Evolutionary conservation across 2,888 invertebrate genomes (phyloP).

Genomic region (Drosophila quasianomalipes): DNA sequence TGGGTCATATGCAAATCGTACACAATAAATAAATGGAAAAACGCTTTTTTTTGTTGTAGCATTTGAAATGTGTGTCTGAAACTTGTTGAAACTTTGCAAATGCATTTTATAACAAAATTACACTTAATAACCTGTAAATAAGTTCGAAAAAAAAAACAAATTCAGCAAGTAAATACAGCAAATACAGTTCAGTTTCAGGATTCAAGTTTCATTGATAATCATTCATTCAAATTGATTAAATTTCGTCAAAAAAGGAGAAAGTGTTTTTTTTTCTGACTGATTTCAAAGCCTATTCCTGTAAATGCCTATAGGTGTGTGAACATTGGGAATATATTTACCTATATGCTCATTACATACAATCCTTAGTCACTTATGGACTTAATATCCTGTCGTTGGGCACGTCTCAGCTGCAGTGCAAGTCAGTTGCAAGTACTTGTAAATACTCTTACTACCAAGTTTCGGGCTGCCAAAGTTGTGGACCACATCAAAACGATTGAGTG

Average conservation of each 20-base stretch:
- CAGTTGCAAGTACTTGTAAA: constrained; percentile 61
- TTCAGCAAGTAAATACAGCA: not conserved
- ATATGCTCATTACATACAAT: constrained; percentile 39
- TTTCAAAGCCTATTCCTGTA: too few species aligned
- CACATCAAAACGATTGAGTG: constrained; percentile 69
- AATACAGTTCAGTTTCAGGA: not conserved
- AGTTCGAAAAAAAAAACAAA: not conserved
- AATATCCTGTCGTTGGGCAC: constrained; percentile 68
- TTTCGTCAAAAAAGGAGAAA: not conserved
- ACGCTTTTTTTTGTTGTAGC: not conserved
- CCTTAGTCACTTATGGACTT: constrained; percentile 64
- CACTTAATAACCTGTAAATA: not conserved
- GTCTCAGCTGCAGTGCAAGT: constrained; percentile 58
- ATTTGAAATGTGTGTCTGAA: not conserved
- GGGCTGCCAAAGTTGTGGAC: constrained; percentile 39
- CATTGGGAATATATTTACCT: not conserved
- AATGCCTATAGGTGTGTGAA: not conserved
- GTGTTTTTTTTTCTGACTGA: not conserved
- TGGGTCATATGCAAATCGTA: constrained; percentile 19
- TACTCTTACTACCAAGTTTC: constrained; percentile 43
- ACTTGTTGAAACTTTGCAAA: not conserved
- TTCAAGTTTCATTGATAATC: not conserved
- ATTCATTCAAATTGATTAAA: not conserved
- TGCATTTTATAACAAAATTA: not conserved
- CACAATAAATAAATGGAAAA: constrained; percentile 2